phyloP scores from a whole-genome alignment of 2,888 invertebrate species.

The Aphodius sticticus region DNA sequence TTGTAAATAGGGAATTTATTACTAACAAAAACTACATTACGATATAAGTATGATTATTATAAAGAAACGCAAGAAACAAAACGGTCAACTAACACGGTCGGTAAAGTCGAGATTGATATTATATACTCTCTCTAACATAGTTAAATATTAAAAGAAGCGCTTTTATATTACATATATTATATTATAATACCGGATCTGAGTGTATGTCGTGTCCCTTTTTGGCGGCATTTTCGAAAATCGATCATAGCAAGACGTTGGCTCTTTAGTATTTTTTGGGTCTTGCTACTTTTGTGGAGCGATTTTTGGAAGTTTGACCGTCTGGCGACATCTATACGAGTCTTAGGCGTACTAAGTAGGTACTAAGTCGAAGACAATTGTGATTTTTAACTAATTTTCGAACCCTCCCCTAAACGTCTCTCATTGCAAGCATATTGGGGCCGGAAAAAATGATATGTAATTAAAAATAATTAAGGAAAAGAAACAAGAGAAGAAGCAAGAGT shows the following conservation, averaged over 20 bases:
- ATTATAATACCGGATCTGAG: slow-evolving; percentile 17
- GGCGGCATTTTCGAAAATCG: slow-evolving; percentile 40
- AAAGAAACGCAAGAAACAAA: slow-evolving; percentile 33
- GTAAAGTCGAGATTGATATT: slow-evolving; percentile 10
- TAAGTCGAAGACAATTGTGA: slow-evolving; percentile 20
- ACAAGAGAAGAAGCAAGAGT: neutral
- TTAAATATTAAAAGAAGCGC: slow-evolving; percentile 26
- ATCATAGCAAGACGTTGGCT: slow-evolving; percentile 54
- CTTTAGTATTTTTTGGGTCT: slow-evolving; percentile 49
- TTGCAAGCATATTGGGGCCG: neutral
- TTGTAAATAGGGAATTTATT: slow-evolving; percentile 33
- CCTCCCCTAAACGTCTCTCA: slow-evolving; percentile 12
- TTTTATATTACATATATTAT: slow-evolving; percentile 39
- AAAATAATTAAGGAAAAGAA: neutral
- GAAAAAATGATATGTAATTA: slow-evolving; percentile 11
- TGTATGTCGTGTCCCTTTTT: neutral
- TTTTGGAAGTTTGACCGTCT: slow-evolving; percentile 49
- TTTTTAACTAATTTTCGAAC: slow-evolving; percentile 18
- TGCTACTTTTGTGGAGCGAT: slow-evolving; percentile 59
- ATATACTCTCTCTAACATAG: slow-evolving; percentile 14
- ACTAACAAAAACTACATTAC: slow-evolving; percentile 9
- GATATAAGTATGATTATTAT: slow-evolving; percentile 23
- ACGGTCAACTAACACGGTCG: slow-evolving; percentile 49
- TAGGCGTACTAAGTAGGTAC: slow-evolving; percentile 1
- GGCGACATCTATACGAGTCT: neutral